Evolutionary conservation across 2,888 invertebrate genomes (phyloP).

Genomic region (Zootermopsis nevadensis): DNA sequence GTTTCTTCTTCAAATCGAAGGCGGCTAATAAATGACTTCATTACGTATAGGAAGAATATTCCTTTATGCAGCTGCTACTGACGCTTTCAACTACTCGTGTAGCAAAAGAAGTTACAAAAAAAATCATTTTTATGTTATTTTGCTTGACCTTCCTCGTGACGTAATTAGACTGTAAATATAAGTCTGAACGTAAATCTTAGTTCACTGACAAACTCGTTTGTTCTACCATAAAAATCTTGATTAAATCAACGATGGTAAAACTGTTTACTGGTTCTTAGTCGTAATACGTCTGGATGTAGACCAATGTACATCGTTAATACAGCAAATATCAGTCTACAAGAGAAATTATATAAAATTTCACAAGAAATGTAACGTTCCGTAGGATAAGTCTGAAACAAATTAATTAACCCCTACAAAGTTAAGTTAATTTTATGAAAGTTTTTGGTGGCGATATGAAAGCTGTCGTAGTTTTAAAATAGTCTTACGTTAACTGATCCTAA

Average conservation of each 20-base stretch:
- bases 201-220: background rate
- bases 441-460: no score
- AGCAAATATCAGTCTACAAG: no score
- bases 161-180: background rate
- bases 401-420: no score
- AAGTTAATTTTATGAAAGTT: no score
- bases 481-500: no score
- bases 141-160: background rate
- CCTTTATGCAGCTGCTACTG: background rate
- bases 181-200: background rate
- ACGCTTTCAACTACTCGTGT: background rate
- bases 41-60: background rate
- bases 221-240: background rate
- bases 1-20: background rate
- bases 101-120: background rate
- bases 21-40: slow-evolving; percentile 10
- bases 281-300: background rate
- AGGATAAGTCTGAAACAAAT: no score
- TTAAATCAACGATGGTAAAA: background rate
- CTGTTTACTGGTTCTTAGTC: background rate
- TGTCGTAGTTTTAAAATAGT: no score
- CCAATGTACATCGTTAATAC: background rate
- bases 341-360: no score
- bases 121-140: background rate
- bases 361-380: no score